phyloP scores from a whole-genome alignment of 2,797 vertebrate species.

The Etheostoma perlongum region DNA sequence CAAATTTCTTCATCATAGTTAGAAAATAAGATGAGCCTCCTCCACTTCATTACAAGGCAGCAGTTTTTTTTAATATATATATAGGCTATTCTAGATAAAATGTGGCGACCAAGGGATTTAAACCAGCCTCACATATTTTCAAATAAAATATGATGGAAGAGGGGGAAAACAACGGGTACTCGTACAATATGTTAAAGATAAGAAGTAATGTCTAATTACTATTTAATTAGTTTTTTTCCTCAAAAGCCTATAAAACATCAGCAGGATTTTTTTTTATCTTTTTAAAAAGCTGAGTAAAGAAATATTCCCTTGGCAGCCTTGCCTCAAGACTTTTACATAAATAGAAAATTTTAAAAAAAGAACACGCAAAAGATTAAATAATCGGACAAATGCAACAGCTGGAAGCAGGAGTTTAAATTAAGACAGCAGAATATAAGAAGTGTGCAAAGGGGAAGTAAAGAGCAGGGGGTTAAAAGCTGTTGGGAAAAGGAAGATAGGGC shows the following conservation, averaged over 20 bases:
- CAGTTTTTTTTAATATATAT: slow-evolving; percentile 18
- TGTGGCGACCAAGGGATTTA: slow-evolving; percentile 62
- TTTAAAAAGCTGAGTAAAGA: slow-evolving; percentile 76
- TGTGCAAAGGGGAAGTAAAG: slow-evolving; percentile 12
- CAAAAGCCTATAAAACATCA: slow-evolving; percentile 79
- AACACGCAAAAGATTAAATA: slow-evolving; percentile 72
- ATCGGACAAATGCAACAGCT: slow-evolving; percentile 57
- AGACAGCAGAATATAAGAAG: slow-evolving; percentile 59
- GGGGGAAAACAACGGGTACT: slow-evolving; percentile 52
- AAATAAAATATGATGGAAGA: slow-evolving; percentile 31
- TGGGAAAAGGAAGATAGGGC: slow-evolving; percentile 41
- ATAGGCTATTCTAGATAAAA: slow-evolving; percentile 46
- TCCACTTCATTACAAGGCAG: slow-evolving; percentile 46
- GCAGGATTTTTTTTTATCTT: slow-evolving; percentile 63
- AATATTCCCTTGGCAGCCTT: slow-evolving; percentile 66
- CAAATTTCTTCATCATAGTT: slow-evolving; percentile 30
- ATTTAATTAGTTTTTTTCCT: slow-evolving; percentile 59
- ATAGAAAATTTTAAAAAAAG: slow-evolving; percentile 73
- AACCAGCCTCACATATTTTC: slow-evolving; percentile 34
- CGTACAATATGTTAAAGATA: slow-evolving; percentile 61
- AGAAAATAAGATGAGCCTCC: slow-evolving; percentile 35
- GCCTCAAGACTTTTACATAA: slow-evolving; percentile 75
- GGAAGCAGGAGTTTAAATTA: slow-evolving; percentile 76
- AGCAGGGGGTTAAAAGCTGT: slow-evolving; percentile 66
- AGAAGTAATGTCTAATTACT: slow-evolving; percentile 65